A percentile compares a stretch with the other conserved stretches of the same genome.
phyloP scores from a whole-genome alignment of 2,797 vertebrate species.

The Clarias pachynema region DNA sequence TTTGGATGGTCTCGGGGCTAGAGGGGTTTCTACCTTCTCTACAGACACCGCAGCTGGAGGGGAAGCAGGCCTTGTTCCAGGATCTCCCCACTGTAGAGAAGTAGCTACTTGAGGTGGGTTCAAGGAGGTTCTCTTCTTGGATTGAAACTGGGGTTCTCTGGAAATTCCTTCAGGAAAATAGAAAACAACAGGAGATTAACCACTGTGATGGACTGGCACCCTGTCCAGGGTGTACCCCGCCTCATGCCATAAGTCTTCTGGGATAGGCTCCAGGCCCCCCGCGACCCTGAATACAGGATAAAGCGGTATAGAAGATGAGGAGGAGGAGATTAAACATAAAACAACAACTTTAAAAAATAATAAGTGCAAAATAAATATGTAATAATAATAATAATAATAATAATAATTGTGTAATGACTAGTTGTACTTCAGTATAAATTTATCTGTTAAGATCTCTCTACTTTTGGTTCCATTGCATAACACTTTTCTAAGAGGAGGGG shows the following conservation, averaged over 20 bases:
- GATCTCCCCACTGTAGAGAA: constrained; percentile 74
- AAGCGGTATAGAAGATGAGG: too few species aligned
- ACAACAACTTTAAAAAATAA: not conserved
- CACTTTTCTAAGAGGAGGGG: not conserved
- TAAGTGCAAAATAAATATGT: not conserved
- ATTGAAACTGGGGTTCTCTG: constrained; percentile 82
- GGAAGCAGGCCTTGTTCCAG: constrained; percentile 37
- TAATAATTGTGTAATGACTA: not conserved
- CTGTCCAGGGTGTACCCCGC: too few species aligned
- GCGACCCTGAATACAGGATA: too few species aligned
- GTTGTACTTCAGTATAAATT: not conserved
- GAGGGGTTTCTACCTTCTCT: constrained; percentile 61
- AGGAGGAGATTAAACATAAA: not conserved
- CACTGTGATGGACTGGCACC: not conserved
- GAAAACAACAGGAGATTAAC: not conserved
- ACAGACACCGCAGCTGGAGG: constrained; percentile 55
- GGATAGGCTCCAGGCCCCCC: too few species aligned
- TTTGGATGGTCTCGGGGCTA: constrained; percentile 63
- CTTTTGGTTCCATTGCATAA: not conserved
- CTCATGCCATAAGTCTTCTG: too few species aligned
- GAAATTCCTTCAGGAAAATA: constrained; percentile 69
- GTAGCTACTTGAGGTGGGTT: constrained; percentile 74
- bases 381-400: not conserved
- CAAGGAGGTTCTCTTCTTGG: constrained; percentile 79
- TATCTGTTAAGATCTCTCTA: not conserved